A percentile compares a stretch with the other conserved stretches of the same genome.
phyloP scores from a whole-genome alignment of 2,113 vertebrate genomes.

The Amia ocellicauda region DNA sequence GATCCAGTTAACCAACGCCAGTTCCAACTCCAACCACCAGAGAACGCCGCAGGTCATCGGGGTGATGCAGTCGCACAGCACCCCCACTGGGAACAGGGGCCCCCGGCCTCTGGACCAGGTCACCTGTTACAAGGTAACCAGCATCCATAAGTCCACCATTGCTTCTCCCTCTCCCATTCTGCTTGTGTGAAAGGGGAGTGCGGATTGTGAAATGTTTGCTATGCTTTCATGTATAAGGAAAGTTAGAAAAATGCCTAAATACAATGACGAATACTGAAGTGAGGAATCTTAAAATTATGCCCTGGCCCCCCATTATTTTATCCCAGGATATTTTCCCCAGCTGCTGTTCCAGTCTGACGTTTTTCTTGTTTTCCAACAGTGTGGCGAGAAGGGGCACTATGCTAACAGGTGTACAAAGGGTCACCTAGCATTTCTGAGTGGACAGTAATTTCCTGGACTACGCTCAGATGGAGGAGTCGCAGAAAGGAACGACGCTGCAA shows the following conservation, averaged over 20 bases:
- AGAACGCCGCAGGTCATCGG: constrained; percentile 76
- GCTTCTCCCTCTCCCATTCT: too few species aligned
- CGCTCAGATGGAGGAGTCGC: too few species aligned
- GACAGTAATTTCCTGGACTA: constrained; percentile 69
- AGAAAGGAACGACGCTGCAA: too few species aligned
- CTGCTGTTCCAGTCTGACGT: too few species aligned
- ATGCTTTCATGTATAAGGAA: too few species aligned
- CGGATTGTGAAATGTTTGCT: too few species aligned
- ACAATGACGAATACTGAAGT: too few species aligned
- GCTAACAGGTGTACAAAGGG: constrained; percentile 99
- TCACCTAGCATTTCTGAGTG: constrained; percentile 95
- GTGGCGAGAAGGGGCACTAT: constrained; percentile 97
- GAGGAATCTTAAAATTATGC: too few species aligned
- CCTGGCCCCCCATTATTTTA: too few species aligned
- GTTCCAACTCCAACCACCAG: constrained; percentile 68
- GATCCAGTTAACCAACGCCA: constrained; percentile 82
- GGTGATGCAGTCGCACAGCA: constrained; percentile 75
- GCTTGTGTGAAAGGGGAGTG: too few species aligned
- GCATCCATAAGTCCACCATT: not conserved
- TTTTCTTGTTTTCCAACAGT: constrained; percentile 61
- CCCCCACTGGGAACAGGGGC: constrained; percentile 80
- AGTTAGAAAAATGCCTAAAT: too few species aligned
- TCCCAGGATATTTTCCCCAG: too few species aligned
- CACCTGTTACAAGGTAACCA: constrained; percentile 93
- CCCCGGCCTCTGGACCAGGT: constrained; percentile 94